phyloP scores from a whole-genome alignment of 2,113 vertebrate species.

The Poecile atricapillus region DNA sequence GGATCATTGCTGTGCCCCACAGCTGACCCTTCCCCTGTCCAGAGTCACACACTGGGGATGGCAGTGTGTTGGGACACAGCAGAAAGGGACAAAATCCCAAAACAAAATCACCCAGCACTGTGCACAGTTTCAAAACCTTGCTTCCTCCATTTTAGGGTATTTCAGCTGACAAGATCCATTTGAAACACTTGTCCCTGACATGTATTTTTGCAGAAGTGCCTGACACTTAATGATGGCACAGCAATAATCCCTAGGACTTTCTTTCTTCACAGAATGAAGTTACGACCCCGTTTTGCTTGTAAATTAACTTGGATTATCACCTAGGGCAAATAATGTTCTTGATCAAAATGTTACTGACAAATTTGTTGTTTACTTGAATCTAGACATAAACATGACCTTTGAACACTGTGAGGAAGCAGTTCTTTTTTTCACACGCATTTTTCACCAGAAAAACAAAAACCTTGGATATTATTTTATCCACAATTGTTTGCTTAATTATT shows the following conservation, averaged over 20 bases:
- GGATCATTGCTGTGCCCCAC: not conserved
- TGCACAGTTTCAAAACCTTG: not conserved
- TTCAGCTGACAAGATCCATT: not conserved
- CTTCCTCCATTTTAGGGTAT: not conserved
- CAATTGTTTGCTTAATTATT: not conserved
- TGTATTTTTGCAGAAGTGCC: not conserved
- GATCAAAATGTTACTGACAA: not conserved
- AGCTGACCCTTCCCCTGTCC: not conserved
- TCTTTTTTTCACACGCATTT: not conserved
- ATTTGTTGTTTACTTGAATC: constrained; percentile 1
- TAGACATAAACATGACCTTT: not conserved
- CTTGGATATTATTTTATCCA: not conserved
- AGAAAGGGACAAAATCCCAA: not conserved
- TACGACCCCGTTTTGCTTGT: not conserved
- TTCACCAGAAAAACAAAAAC: not conserved
- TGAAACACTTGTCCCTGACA: not conserved
- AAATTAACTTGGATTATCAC: not conserved
- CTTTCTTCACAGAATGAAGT: not conserved
- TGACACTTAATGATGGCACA: not conserved
- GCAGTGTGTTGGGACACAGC: not conserved
- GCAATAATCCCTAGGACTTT: not conserved
- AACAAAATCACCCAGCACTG: not conserved
- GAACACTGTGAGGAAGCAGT: not conserved
- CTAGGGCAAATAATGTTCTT: not conserved
- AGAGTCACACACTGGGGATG: not conserved